Evolutionary conservation across 2,888 invertebrate species (phyloP), one percentile per base, ranked within the genome.

Genomic region (Selenia dentaria): DNA sequence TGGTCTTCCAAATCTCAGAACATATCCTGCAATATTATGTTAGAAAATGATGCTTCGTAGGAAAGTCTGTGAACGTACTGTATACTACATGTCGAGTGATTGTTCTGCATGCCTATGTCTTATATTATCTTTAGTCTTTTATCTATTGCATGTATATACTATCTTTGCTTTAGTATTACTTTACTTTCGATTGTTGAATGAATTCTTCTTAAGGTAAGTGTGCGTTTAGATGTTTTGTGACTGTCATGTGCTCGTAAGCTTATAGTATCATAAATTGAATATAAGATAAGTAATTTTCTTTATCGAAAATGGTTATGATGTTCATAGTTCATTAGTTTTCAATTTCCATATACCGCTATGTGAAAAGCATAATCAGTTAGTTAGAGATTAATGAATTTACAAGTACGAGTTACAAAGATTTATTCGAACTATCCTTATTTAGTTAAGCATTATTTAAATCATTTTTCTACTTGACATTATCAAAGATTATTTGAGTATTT

Each of bases 1-100:
- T 62, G 64, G 69, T 74, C 70, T 65, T 74, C 2, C 71, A 42
- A 44, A 41, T 13, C 45, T 42, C 36, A 28, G 41, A 43, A 55
- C 36, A 45, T 4, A 2, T 26, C 57, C 49, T 28, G 55, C 48
- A 57, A 54, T 24, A 43, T 53, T 14, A 54, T 53, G 53, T 48
- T 56, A 54, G 54, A 52, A 34, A 52, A 38, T 46, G 36, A 57
- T 31, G 57, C 43, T 41, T 50, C 31, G 16, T 54, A 51, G 45
- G 44, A 41, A 27, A 24, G 47, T 45, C 39, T 45, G 48, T 39
- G 39, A 27, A 31, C 52, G 20, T 31, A 25, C 24, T 22, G 20
- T 28, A 22, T 28, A 35, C 25, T 38, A 28, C 37, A 28, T 37
- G 37, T 32, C 24, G 13, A 34, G 13, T 29, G 28, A 9, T 31